Conservation (phyloP, 2,797 vertebrate genomes). For the Anguilla anguilla region DNA sequence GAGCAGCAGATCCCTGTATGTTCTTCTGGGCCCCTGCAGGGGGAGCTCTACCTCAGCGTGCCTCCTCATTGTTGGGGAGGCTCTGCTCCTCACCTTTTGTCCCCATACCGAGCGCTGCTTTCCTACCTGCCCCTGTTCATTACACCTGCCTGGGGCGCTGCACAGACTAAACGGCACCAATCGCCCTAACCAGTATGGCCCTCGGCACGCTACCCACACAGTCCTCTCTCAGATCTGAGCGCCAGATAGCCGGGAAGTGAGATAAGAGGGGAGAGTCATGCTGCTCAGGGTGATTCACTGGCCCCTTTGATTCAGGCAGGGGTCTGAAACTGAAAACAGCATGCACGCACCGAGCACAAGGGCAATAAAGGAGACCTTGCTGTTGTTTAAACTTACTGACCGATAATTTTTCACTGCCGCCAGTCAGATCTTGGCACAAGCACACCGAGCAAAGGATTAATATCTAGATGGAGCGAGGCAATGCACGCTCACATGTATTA, state of each 20-base stretch:
- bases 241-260: not conserved
- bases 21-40: not conserved
- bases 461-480: not conserved
- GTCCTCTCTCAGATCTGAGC: not conserved
- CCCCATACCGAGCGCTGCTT: not conserved
- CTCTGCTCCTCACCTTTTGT: not conserved
- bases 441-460: not conserved
- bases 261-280: slow-evolving; percentile 23
- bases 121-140: not conserved
- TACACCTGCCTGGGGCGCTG: not conserved
- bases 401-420: not conserved
- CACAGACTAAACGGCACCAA: not conserved
- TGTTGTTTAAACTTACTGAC: slow-evolving; percentile 7
- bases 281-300: slow-evolving; percentile 20
- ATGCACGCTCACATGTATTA: not conserved
- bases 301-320: slow-evolving; percentile 1
- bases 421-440: not conserved
- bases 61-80: not conserved
- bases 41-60: slow-evolving; percentile 4
- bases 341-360: not conserved
- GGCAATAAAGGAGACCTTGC: slow-evolving; percentile 1
- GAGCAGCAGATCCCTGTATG: not conserved
- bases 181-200: not conserved
- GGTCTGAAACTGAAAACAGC: not conserved
- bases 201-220: slow-evolving; percentile 8